A percentile compares a stretch with the other conserved stretches of the same genome.
These are phyloP conservation scores for Oryctolagus cuniculus DNA, from an alignment of 2,113 vertebrate species.

Conservation along the genomic window mOryCun1.1 NC_091448.1:65095501-65096000, in stretches of 20 bases:
- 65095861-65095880: too few species aligned
- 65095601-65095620: too few species aligned
- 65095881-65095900: background rate
- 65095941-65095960: accelerated
- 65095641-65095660: background rate
- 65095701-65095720: too few species aligned
- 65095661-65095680: background rate
- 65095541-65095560: background rate
- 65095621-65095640: accelerated
- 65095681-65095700: background rate
- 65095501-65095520: background rate
- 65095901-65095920: accelerated
- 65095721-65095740: accelerated
- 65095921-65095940: background rate
- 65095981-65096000: background rate
- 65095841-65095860: too few species aligned
- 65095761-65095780: background rate
- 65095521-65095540: accelerated
- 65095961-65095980: too few species aligned
- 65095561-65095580: background rate
- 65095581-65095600: background rate
- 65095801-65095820: background rate
- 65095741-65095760: background rate
- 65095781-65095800: background rate
- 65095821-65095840: background rate